Evolutionary conservation across 2,888 invertebrate species (phyloP).

Genomic region (Coleophora flavipennella): DNA sequence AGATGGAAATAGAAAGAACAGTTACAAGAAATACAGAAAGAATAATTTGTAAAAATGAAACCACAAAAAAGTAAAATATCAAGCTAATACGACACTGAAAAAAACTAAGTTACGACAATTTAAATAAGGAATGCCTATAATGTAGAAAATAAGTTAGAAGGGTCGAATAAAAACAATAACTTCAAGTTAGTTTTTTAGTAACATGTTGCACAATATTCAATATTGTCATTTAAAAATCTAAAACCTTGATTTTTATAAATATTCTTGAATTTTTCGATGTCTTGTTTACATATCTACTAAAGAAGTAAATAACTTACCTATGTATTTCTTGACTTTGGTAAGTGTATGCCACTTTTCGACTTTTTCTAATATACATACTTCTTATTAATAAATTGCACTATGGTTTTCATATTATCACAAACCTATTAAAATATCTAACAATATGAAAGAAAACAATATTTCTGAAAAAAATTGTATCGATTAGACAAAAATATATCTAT

Average conservation of each 20-base stretch:
- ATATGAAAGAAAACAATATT: slow-evolving; percentile 22
- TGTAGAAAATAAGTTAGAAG: neutral
- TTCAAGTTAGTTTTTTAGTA: no score
- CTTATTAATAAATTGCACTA: slow-evolving; percentile 19
- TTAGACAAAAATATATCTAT: slow-evolving; percentile 55
- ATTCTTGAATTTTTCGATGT: slow-evolving; percentile 43
- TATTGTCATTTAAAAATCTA: neutral
- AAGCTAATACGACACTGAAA: no score
- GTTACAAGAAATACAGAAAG: no score
- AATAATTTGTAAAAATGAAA: no score
- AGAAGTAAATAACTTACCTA: slow-evolving; percentile 17
- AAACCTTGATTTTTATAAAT: slow-evolving; percentile 30
- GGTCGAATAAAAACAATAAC: slow-evolving; percentile 11
- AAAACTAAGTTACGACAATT: no score
- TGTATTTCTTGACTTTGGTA: slow-evolving; percentile 35
- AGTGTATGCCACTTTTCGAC: slow-evolving; percentile 47
- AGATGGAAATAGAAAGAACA: no score
- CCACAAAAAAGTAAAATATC: no score
- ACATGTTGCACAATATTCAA: no score
- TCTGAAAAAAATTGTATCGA: slow-evolving; percentile 49
- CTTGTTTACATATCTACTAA: slow-evolving; percentile 23
- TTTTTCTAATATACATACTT: slow-evolving; percentile 17
- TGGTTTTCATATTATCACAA: slow-evolving; percentile 24
- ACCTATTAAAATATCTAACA: neutral
- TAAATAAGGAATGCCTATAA: no score